Evolutionary conservation across 2,797 vertebrate genomes (phyloP).

Genomic region (Cercopithecus diana): DNA sequence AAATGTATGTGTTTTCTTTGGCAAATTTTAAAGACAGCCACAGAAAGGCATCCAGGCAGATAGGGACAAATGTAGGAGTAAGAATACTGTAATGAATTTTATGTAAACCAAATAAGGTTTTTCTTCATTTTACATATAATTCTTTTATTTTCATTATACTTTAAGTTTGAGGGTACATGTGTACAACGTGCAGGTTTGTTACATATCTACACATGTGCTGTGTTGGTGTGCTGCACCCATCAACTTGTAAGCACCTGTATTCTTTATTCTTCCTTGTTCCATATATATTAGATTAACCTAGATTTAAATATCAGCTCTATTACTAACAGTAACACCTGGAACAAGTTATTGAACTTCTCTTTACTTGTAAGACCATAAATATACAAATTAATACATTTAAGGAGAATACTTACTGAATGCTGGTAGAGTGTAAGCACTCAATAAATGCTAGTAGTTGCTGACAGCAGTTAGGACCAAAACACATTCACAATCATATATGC

Average conservation of each 20-base stretch:
- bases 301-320: neutral
- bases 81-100: neutral
- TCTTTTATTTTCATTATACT: neutral
- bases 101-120: neutral
- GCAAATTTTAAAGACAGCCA: slow-evolving; percentile 53
- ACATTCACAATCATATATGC: too few species aligned
- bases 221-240: too few species aligned
- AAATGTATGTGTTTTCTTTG: slow-evolving; percentile 67
- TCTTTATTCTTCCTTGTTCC: neutral
- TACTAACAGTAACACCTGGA: neutral
- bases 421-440: neutral
- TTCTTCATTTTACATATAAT: neutral
- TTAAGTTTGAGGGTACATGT: too few species aligned
- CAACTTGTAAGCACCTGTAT: too few species aligned
- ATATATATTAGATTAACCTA: neutral
- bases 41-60: slow-evolving; percentile 34
- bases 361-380: neutral
- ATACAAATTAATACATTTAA: neutral
- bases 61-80: neutral
- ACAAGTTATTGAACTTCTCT: neutral
- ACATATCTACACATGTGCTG: too few species aligned
- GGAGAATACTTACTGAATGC: neutral
- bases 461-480: neutral
- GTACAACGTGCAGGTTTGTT: too few species aligned
- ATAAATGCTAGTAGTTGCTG: neutral